Evolutionary conservation across 2,113 vertebrate genomes (phyloP), one percentile per base, ranked within the genome.

Genomic region (Nothocercus nigrocapillus): DNA sequence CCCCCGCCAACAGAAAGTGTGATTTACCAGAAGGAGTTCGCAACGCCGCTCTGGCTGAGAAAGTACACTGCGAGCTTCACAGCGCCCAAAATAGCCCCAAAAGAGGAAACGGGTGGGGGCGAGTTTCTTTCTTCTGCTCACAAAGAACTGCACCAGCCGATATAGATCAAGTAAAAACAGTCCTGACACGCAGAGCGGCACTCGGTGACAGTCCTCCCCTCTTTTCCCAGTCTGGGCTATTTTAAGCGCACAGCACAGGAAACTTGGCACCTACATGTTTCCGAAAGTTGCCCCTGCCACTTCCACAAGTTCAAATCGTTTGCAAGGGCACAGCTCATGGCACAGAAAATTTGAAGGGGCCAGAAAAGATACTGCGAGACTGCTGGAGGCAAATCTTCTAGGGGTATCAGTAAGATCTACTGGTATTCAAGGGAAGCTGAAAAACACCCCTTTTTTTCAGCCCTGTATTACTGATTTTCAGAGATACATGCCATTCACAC

Each of bases 181-280:
- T 81, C 96, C 95, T 95, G 91, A 96, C 85, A 96, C 73, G 91
- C 78, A 36, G 95, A 94, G 95, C 82, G 4, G 86, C 97, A 94
- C 95, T 96, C 91, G 94, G 96, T 95, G 95, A 97, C 90, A 95
- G 92, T 95, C 96, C 95, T 97, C 95, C 96, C 96, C 97, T 97
- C 96, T 97, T 98, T 97, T 98, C 97, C 97, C 97, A 98, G 97
- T 96, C 97, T 97, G 95, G 78, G 95, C 97, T 98, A 98, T 98
- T 98, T 98, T 98, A 97, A 98, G 97, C 88, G 82, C 96, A 85
- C 94, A 96, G 96, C 96, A 96, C 94, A 98, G 97, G 96, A 97
- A 97, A 97, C 97, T 97, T 98, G 98, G 97, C 98, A 98, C 97
- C 93, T 93, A 93, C 93, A 94, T 94, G 97, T 98, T 98, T 98